phyloP scores from a whole-genome alignment of 2,797 vertebrate species.

The Fringilla coelebs region DNA sequence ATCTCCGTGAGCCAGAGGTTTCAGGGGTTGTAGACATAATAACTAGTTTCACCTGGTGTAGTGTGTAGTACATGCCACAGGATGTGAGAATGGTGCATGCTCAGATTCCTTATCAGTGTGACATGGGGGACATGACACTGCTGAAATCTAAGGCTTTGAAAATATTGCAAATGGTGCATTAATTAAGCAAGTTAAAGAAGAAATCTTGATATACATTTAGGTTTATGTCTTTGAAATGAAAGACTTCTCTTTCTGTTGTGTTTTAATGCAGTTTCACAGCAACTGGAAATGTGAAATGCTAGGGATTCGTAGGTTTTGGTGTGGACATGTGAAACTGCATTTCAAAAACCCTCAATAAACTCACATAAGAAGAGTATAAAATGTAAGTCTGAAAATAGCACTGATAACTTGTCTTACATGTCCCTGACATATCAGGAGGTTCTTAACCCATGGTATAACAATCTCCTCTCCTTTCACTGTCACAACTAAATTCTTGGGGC shows the following conservation, averaged over 20 bases:
- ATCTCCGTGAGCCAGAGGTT: not conserved
- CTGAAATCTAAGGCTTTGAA: not conserved
- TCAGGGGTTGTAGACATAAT: not conserved
- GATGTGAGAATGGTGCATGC: not conserved
- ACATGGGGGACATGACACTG: not conserved
- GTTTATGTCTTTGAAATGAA: not conserved
- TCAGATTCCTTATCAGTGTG: not conserved
- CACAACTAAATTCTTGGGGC: not conserved
- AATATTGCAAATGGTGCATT: not conserved
- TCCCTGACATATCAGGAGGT: not conserved
- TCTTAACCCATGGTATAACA: not conserved
- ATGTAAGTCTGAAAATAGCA: not conserved
- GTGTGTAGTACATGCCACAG: rapidly evolving
- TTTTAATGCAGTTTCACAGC: not conserved
- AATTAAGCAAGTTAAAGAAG: not conserved
- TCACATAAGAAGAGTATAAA: not conserved
- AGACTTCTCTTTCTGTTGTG: not conserved
- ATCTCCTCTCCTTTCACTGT: not conserved
- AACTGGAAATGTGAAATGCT: not conserved
- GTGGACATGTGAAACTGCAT: not conserved
- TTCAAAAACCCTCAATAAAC: not conserved
- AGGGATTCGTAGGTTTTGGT: not conserved
- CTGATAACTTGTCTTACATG: not conserved
- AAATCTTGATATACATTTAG: not conserved
- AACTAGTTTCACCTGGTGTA: not conserved